Evolutionary conservation across 2,888 invertebrate species (phyloP), one percentile per base, ranked within the genome.

Genomic region (Epirrita christyi): DNA sequence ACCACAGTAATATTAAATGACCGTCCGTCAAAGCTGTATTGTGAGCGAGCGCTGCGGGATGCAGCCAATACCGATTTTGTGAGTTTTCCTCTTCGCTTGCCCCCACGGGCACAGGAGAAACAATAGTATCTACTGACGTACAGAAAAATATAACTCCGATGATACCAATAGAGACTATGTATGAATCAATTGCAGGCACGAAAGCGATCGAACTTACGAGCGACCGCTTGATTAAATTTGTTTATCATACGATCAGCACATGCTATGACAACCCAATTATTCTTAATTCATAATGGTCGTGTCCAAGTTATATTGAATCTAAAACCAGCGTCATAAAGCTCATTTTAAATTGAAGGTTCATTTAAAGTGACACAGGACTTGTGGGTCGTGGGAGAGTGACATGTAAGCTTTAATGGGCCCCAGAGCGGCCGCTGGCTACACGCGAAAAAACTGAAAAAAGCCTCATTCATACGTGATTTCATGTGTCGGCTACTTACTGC

Each of bases 1-100:
- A 90, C 91, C 91, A 79, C 92, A 89, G 92, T 91, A 91, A 92
- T 92, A 92, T 91, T 91, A 92, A 91, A 92, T 90, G 90, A 89
- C 83, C 88, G 88, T 90, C 83, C 87, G 86, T 91, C 92, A 92
- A 92, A 91, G 87, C 86, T 85, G 85, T 86, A 86, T 88, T 86
- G 88, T 85, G 73, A 80, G 81, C 78, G 85, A 70, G 72, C 85
- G 79, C 83, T 75, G 85, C 81, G 87, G 88, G 86, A 82, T 81
- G 81, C 82, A 81, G 82, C 85, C 88, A 80, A 88, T 89, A 87
- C 86, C 88, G 85, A 90, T 88, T 90, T 90, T 86, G 87, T 85
- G 87, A 88, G 88, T 88, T 88, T 88, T 86, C 78, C 80, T 72
- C 71, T 73, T 36, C 21, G 68, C 3, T 34, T 13, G 69, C 70